A percentile compares a stretch with the other conserved stretches of the same genome.
Evolutionary conservation across 2,888 invertebrate species (phyloP).

Genomic region (Lysandra coridon): DNA sequence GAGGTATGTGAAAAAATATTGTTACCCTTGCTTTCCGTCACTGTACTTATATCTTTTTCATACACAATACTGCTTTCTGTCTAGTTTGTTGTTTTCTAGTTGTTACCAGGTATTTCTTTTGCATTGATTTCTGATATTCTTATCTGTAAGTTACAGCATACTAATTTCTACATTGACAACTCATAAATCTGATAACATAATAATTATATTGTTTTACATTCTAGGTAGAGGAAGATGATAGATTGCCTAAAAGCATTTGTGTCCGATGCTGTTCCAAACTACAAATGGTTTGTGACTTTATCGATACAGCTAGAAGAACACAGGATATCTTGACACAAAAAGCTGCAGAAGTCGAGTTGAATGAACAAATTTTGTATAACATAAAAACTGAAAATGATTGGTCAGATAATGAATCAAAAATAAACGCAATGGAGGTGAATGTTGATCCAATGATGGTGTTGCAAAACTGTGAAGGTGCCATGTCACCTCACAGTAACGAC

Average conservation of each 20-base stretch:
- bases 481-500: slow-evolving; percentile 45
- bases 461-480: slow-evolving; percentile 76
- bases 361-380: slow-evolving; percentile 37
- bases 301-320: slow-evolving; percentile 82
- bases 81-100: background rate
- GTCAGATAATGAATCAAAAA: slow-evolving; percentile 51
- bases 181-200: background rate
- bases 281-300: slow-evolving; percentile 84
- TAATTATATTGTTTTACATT: slow-evolving; percentile 33
- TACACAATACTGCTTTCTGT: background rate
- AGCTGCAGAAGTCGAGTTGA: slow-evolving; percentile 59
- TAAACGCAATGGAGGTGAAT: slow-evolving; percentile 83
- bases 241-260: slow-evolving; percentile 85
- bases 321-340: slow-evolving; percentile 78
- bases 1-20: slow-evolving; percentile 66
- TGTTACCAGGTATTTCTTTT: background rate
- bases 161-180: background rate
- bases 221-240: slow-evolving; percentile 84
- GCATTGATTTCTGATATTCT: background rate
- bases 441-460: slow-evolving; percentile 86
- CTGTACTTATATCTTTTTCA: background rate
- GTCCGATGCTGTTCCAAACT: slow-evolving; percentile 82
- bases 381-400: slow-evolving; percentile 46
- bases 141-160: background rate
- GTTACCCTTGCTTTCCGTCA: background rate